Evolutionary conservation across 2,113 vertebrate genomes (phyloP).

Genomic region (Ranitomeya variabilis): DNA sequence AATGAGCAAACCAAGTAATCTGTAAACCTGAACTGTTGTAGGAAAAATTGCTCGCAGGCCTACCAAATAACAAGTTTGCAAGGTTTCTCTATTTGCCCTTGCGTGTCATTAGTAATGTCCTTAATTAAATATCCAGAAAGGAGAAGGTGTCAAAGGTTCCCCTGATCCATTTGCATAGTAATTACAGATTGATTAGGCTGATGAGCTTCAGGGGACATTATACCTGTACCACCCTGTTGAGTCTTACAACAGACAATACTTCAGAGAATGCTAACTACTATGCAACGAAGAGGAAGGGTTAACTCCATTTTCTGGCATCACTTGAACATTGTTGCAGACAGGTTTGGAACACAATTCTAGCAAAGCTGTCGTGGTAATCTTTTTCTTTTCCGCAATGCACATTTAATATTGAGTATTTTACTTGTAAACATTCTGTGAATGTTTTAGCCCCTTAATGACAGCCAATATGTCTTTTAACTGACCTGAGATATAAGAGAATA

Average conservation of each 20-base stretch:
- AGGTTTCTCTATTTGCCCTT: constrained; percentile 49
- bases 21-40: background rate
- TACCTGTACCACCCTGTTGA: constrained; percentile 21
- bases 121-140: constrained; percentile 55
- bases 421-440: background rate
- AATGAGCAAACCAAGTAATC: background rate
- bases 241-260: constrained; percentile 7
- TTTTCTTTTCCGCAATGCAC: background rate
- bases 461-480: no score
- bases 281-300: background rate
- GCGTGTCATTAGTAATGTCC: constrained; percentile 51
- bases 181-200: constrained; percentile 55
- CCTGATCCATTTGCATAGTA: constrained; percentile 54
- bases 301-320: background rate
- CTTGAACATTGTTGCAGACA: background rate
- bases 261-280: background rate
- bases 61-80: constrained; percentile 30
- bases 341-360: background rate
- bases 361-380: background rate
- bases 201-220: constrained; percentile 51
- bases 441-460: no score
- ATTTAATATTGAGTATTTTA: background rate
- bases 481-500: no score
- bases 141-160: constrained; percentile 54
- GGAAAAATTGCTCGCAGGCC: background rate